Conservation (phyloP, 2,797 vertebrate genomes). For the Periparus ater region DNA sequence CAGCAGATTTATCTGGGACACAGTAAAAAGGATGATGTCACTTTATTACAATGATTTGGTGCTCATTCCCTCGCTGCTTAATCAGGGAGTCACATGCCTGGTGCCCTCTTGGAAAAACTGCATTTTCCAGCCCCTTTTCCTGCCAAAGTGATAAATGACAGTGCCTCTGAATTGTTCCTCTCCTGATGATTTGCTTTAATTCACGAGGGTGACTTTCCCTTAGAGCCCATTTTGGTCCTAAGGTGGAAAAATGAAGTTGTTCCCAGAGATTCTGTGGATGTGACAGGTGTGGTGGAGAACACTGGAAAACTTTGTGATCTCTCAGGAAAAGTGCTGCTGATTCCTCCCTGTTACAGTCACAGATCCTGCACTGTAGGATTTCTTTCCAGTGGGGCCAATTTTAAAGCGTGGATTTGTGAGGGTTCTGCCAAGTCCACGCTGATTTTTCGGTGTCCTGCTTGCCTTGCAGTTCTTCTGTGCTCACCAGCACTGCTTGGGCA, state of each 20-base stretch:
- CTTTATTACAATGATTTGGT: slow-evolving; percentile 77
- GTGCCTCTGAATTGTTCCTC: not conserved
- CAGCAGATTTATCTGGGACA: slow-evolving; percentile 67
- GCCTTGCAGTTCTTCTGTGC: not conserved
- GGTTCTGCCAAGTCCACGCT: fast-evolving
- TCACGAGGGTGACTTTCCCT: not conserved
- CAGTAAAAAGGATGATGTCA: slow-evolving; percentile 65
- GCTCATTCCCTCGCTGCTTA: slow-evolving; percentile 71
- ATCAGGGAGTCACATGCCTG: slow-evolving; percentile 72
- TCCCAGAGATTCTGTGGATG: not conserved
- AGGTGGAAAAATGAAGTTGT: not conserved
- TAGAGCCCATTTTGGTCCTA: not conserved
- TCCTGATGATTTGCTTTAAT: not conserved
- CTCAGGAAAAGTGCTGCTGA: fast-evolving
- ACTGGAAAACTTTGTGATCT: not conserved
- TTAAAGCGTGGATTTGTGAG: not conserved
- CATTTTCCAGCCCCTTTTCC: not conserved
- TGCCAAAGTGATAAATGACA: not conserved
- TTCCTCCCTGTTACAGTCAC: not conserved
- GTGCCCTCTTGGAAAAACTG: slow-evolving; percentile 3
- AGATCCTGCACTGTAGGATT: no score
- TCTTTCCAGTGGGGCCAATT: not conserved
- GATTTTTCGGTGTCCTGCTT: not conserved
- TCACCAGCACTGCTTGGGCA: not conserved
- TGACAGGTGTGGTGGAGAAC: fast-evolving